phyloP scores from a whole-genome alignment of 1,140 invertebrate species.

The Cyphomyrmex costatus region DNA sequence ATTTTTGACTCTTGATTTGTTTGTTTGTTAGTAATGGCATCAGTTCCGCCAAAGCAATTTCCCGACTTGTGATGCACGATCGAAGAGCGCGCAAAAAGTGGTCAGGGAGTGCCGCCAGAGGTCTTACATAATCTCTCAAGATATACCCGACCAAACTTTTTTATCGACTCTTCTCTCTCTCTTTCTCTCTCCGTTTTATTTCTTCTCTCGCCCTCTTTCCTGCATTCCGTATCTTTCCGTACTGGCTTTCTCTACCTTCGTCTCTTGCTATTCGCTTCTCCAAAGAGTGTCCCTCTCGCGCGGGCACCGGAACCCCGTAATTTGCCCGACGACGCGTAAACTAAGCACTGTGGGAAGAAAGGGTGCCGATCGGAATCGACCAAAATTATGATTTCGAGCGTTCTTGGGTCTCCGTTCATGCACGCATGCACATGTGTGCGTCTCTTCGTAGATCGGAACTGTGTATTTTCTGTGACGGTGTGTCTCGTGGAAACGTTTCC shows the following conservation, averaged over 20 bases:
- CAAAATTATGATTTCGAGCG: conserved; percentile 69
- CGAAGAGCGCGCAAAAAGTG: conserved; percentile 30
- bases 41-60: conserved; percentile 22
- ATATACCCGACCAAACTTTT: conserved; percentile 9
- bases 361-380: conserved; percentile 58
- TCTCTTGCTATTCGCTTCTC: neutral
- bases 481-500: conserved; percentile 52
- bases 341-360: conserved; percentile 66
- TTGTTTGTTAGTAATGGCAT: conserved; percentile 15
- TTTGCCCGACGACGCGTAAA: conserved; percentile 70
- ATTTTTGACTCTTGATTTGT: neutral
- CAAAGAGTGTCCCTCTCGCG: conserved; percentile 23
- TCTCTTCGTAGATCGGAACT: too few relatives aligned
- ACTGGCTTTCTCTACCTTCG: neutral
- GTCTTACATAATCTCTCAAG: conserved; percentile 32
- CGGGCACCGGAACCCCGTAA: conserved; percentile 67
- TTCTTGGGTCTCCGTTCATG: neutral
- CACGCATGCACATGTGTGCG: neutral
- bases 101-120: neutral
- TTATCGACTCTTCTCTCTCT: neutral
- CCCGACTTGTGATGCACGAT: conserved; percentile 27
- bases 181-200: conserved; percentile 7
- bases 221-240: conserved; percentile 31
- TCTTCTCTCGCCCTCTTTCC: conserved; percentile 19
- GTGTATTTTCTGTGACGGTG: conserved; percentile 1